A percentile compares a stretch with the other conserved stretches of the same genome.
Conservation (phyloP, 2,797 vertebrate genomes). For the Tinamus major region DNA sequence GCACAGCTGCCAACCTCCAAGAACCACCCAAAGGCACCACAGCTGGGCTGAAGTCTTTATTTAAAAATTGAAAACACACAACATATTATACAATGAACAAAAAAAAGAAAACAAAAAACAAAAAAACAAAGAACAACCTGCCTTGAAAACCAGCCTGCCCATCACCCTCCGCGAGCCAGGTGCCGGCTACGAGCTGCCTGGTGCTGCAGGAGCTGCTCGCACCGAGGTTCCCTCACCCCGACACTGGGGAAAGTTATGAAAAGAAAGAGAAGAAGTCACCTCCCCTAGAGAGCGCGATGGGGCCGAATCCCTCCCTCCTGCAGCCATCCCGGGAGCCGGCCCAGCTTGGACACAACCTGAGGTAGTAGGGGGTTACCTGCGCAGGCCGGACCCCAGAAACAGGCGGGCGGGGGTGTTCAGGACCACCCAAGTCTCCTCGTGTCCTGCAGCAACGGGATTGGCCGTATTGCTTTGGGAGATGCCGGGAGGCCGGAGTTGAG, state of each 20-base stretch:
- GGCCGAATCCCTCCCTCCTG: background rate
- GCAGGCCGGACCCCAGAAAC: background rate
- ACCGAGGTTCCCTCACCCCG: background rate
- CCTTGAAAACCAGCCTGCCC: background rate
- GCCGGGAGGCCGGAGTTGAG: background rate
- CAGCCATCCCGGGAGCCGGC: background rate
- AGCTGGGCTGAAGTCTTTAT: slow-evolving; percentile 78
- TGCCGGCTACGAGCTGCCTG: slow-evolving; percentile 22
- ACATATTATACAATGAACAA: slow-evolving; percentile 68
- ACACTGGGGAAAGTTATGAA: background rate
- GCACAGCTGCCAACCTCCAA: background rate
- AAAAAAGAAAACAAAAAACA: background rate
- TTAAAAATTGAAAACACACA: slow-evolving; percentile 78
- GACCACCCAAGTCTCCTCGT: background rate
- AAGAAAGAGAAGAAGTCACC: background rate
- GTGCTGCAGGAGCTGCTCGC: background rate
- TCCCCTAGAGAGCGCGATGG: background rate
- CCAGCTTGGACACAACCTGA: slow-evolving; percentile 68
- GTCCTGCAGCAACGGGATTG: background rate
- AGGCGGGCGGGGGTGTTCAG: background rate
- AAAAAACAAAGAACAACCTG: background rate
- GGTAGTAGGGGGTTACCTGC: slow-evolving; percentile 74
- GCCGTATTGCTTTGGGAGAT: background rate
- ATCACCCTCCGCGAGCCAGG: background rate
- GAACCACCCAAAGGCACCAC: background rate